Evolutionary conservation across 2,888 invertebrate genomes (phyloP), one percentile per base, ranked within the genome.

Genomic region (Eristalinus sepulchralis): DNA sequence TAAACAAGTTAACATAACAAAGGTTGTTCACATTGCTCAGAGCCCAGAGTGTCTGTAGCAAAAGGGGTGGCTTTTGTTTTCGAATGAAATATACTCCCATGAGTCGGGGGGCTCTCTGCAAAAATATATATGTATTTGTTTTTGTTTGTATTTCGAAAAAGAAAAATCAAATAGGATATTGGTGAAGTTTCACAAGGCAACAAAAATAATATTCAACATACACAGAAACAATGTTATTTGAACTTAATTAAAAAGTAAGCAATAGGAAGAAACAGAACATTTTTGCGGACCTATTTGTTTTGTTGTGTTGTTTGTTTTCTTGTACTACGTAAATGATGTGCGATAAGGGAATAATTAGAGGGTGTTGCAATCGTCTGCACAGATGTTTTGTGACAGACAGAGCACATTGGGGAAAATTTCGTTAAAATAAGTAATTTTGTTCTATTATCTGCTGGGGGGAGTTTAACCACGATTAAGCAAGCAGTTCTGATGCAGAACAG

Each of bases 11-110:
- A 85, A 85, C 85, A 85, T 85, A 82, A 85, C 85, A 85, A 78
- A 82, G 85, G 82, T 82, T 82, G 85, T 85, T 85, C 85, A 73
- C 85, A 82, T 82, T 85, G 85, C 85, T 85, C 85, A 82, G 85
- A 85, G 85, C 77, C 85, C 72, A 85, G 73, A 59, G 73, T 82
- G 47, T 85, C 85, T 85, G 85, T 85, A 82, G 85, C 82, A 85
- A 85, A 82, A 59, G 82, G 82, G 82, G 72, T 85, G 85, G 82
- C 85, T 77, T 85, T 85, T 82, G 77, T 77, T 82, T 85, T 77
- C 82, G 85, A 85, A 85, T 82, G 76, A 82, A 85, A 82, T 82
- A 82, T 70, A 78, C 85, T 85, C 85, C 85, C 85, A 78, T 85
- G 85, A 78, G 82, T 77, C 85, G 82, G 85, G 70, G 82, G 85